Percentiles rank a stretch among this genome's conserved stretches.
phyloP scores from a whole-genome alignment of 2,113 vertebrate genomes.

The Neogale vison region DNA sequence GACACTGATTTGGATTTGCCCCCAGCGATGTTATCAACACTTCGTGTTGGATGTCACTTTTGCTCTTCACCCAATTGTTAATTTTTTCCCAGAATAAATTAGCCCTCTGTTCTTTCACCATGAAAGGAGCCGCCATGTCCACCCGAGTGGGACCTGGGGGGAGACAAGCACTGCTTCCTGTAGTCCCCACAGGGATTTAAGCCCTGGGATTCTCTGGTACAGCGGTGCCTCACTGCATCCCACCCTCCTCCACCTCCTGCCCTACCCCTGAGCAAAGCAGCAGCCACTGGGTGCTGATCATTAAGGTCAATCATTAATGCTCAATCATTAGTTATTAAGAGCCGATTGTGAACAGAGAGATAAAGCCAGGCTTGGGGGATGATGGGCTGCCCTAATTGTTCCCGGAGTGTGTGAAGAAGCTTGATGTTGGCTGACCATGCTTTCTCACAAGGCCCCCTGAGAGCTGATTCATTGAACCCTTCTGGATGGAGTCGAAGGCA shows the following conservation, averaged over 20 bases:
- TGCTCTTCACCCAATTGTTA: not conserved
- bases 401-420: not conserved
- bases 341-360: not conserved
- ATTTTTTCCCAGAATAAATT: conserved; percentile 67
- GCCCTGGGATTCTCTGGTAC: not conserved
- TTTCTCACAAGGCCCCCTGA: not conserved
- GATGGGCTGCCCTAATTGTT: not conserved
- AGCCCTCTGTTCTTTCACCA: conserved; percentile 80
- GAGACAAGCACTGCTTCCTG: conserved; percentile 68
- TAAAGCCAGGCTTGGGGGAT: not conserved
- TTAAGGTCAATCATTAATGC: too few species aligned
- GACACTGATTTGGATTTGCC: not conserved
- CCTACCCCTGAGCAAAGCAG: not conserved
- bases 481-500: not conserved
- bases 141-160: conserved; percentile 27
- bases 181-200: conserved; percentile 78
- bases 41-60: accelerated
- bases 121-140: conserved; percentile 34
- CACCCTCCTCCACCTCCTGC: not conserved
- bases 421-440: not conserved
- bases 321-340: not conserved
- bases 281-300: not conserved
- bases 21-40: not conserved
- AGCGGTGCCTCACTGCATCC: not conserved
- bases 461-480: not conserved